Evolutionary conservation across 2,797 vertebrate genomes (phyloP).

Genomic region (Zenarchopterus dispar): DNA sequence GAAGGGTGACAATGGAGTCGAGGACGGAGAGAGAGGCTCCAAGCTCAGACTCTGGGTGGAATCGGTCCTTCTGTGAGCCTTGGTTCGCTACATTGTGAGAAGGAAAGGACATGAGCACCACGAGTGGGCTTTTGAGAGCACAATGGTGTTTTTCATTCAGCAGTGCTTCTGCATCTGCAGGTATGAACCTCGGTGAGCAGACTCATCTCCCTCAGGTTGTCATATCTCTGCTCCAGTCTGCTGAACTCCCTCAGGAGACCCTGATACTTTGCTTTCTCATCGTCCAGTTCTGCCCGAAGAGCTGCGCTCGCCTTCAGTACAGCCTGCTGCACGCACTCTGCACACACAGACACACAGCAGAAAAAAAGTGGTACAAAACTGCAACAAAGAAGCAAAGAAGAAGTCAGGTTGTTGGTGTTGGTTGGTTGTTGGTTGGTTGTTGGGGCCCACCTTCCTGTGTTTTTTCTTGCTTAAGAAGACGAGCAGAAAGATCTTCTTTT

Average conservation of each 20-base stretch:
- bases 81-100: conserved; percentile 59
- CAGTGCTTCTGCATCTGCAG: background rate
- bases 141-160: background rate
- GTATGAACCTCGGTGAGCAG: conserved; percentile 73
- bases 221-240: conserved; percentile 84
- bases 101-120: background rate
- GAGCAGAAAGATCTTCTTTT: conserved; percentile 64
- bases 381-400: background rate
- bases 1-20: conserved; percentile 52
- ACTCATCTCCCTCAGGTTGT: conserved; percentile 85
- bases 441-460: conserved; percentile 68
- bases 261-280: conserved; percentile 84
- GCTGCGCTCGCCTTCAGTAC: conserved; percentile 55
- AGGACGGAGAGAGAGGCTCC: conserved; percentile 70
- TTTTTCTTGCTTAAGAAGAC: conserved; percentile 65
- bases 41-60: conserved; percentile 75
- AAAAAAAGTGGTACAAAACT: background rate
- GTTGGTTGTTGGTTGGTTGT: no score
- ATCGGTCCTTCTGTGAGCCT: conserved; percentile 72
- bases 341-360: background rate
- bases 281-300: conserved; percentile 80
- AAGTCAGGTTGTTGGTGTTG: background rate
- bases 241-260: conserved; percentile 84
- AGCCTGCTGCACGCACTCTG: conserved; percentile 64
- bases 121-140: background rate